Percentiles rank a stretch among this genome's conserved stretches.
phyloP scores from a whole-genome alignment of 53 echinoderm and acorn worm species.

The Astropecten irregularis region DNA sequence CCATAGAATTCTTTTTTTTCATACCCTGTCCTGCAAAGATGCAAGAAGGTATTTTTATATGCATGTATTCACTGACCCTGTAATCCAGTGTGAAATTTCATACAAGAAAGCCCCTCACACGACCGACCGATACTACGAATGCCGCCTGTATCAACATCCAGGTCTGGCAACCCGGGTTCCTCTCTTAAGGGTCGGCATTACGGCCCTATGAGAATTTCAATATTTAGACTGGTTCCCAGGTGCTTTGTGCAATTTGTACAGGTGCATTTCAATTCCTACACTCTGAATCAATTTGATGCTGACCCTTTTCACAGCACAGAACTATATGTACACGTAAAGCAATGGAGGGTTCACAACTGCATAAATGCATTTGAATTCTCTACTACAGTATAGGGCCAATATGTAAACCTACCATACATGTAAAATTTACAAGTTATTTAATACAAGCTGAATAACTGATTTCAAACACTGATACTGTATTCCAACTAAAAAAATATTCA shows the following conservation, averaged over 20 bases:
- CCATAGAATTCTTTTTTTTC: background rate
- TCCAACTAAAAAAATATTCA: too few species aligned
- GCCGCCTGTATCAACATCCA: slow-evolving; percentile 13
- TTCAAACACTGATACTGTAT: too few species aligned
- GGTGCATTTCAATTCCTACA: slow-evolving; percentile 18
- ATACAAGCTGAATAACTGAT: too few species aligned
- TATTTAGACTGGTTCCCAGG: background rate
- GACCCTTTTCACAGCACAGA: slow-evolving; percentile 1
- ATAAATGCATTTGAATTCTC: too few species aligned
- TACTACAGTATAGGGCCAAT: too few species aligned
- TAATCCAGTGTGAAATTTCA: slow-evolving; percentile 32
- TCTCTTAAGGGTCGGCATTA: background rate
- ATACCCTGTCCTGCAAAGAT: background rate
- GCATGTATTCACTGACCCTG: slow-evolving; percentile 41
- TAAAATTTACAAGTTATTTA: too few species aligned
- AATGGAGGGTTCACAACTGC: too few species aligned
- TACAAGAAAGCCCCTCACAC: background rate
- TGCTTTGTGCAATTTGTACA: background rate
- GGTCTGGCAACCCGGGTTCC: slow-evolving; percentile 26
- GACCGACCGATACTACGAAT: slow-evolving; percentile 31
- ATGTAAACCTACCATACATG: too few species aligned
- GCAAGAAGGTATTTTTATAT: background rate
- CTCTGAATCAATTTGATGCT: slow-evolving; percentile 5
- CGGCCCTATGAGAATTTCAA: background rate
- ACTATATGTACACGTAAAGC: too few species aligned